phyloP scores from a whole-genome alignment of 2,888 invertebrate species.

The Nezara viridula region DNA sequence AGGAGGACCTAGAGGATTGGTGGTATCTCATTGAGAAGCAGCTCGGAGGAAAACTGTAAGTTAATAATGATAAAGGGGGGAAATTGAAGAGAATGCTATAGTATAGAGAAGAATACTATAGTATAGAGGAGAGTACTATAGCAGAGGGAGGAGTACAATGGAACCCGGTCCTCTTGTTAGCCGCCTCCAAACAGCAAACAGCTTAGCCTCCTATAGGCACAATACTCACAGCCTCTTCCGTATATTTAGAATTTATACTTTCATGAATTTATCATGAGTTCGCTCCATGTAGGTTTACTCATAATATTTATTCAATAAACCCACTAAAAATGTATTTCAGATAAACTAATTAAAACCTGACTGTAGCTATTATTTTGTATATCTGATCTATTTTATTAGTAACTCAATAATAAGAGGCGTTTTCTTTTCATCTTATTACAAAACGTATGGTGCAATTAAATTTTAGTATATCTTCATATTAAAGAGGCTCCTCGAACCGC shows the following conservation, averaged over 20 bases:
- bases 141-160: no score
- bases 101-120: neutral
- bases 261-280: neutral
- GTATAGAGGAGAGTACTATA: neutral
- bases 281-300: neutral
- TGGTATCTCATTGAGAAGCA: neutral
- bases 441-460: no score
- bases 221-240: neutral
- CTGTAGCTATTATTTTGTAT: no score
- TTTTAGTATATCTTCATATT: no score
- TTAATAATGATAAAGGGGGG: neutral
- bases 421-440: no score
- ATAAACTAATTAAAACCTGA: no score
- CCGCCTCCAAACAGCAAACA: neutral
- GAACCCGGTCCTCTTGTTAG: neutral
- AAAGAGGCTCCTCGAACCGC: no score
- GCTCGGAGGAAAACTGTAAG: neutral
- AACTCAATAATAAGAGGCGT: no score
- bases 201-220: neutral
- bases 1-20: no score
- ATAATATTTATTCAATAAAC: neutral
- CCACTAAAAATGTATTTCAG: neutral
- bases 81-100: slow-evolving; percentile 5
- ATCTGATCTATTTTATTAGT: no score
- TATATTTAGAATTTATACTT: neutral